phyloP scores from a whole-genome alignment of 2,113 vertebrate genomes.

The Indicator maculatus region DNA sequence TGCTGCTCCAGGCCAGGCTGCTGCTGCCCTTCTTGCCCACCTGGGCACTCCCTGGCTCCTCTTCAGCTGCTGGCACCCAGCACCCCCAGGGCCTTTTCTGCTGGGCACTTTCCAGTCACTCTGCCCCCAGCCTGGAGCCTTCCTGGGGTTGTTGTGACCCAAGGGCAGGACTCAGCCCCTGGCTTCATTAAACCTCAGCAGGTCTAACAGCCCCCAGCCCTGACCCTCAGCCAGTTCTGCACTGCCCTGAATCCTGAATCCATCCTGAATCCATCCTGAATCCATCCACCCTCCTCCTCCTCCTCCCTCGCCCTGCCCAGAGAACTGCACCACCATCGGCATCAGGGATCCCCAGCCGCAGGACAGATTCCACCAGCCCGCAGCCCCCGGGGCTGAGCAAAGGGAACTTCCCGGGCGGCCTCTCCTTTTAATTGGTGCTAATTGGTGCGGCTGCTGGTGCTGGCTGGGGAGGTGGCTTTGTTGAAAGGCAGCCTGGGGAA shows the following conservation, averaged over 20 bases:
- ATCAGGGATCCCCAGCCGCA: neutral
- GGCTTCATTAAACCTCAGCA: no score
- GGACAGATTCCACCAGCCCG: neutral
- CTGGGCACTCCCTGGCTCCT: no score
- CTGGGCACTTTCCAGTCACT: no score
- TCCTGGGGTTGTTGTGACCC: no score
- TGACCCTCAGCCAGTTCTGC: neutral
- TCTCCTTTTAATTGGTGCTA: conserved; percentile 78
- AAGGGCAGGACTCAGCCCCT: no score
- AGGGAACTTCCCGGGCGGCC: conserved; percentile 60
- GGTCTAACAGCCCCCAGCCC: neutral
- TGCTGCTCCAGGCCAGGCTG: no score
- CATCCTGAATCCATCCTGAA: no score
- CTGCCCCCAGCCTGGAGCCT: no score
- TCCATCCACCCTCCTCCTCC: neutral
- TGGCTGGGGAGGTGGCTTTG: conserved; percentile 71
- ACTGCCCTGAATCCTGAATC: neutral
- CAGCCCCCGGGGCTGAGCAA: conserved; percentile 7
- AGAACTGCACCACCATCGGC: neutral
- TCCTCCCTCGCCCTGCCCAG: neutral
- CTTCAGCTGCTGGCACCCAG: no score
- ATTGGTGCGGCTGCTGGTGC: conserved; percentile 73
- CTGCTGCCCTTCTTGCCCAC: no score
- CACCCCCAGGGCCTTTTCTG: no score
- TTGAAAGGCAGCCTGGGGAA: conserved; percentile 70